Base-by-base conservation (phyloP, 2,797 vertebrate species). In the Poeciliopsis presidionis region DNA sequence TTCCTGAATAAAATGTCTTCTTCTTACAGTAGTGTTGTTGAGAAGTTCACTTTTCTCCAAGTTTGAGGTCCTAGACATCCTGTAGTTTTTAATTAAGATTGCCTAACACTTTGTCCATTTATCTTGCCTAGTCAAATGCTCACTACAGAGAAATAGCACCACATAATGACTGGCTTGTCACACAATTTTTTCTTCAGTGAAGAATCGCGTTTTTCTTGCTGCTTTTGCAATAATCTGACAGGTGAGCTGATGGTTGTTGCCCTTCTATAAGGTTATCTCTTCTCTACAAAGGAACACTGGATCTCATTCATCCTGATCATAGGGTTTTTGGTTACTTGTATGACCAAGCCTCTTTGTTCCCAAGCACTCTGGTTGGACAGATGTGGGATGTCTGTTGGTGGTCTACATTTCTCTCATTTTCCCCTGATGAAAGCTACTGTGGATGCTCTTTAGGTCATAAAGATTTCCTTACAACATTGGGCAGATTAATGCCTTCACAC, bases 221-320 rank as follows among this genome's bases (percentile, higher is more conserved):
- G 2, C n/a, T 55, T 25, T 41, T 55, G 22, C 22, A 43, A 14
- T 53, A 20, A 30, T 53, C 75, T 55, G 30, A n/a, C 28, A 36
- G 43, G 7, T 75, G 57, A 22, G 12, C 22, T 41, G 61, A 41
- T 41, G 25, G 33, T 36, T 11, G 33, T 36, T 55, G 22, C 49
- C 47, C 36, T 65, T 77, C 36, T 45, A 25, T 55, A 9, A 70
- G 49, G 65, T 55, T 67, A 55, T 77, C 39, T 25, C 11, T 33
- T 55, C 25, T 70, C 75, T 51, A 70, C 16, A 70, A 55, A 77
- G 63, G 36, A 70, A 70, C 65, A 43, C 36, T 70, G 75, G 39
- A 45, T 57, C 49, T 70, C 65, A 55, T 77, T 77, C 63, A 57
- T 12, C 11, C 4, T 45, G 65, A 77, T n/a, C 47, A 9, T 70